Base-by-base conservation (phyloP, 2,113 vertebrate species). In the Neotragus pygmaeus region DNA sequence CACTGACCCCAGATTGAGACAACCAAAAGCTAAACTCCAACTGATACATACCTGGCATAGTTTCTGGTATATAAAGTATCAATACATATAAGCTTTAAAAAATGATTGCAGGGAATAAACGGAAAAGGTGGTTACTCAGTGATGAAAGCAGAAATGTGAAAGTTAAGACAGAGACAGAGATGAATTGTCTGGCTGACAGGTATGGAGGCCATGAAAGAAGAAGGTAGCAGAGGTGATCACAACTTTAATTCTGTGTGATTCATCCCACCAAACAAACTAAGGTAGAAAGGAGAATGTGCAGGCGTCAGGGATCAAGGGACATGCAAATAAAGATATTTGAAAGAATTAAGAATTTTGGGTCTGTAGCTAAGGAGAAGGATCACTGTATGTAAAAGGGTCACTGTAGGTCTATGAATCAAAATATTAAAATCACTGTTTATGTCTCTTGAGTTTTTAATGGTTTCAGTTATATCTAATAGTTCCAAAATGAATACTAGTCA, bases 391-490 rank as follows among this genome's bases (percentile, higher is more conserved):
- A 93, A 49, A 94, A 88, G 6, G 10, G 53, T 89, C 66, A 21
- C n/a, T 13, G 11, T 39, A 83, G 49, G 39, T 60, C 19, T 84
- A 15, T 0, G 0, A 77, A 66, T 86, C 80, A 70, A 92, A 92
- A 92, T 81, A 81, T 17, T 43, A 77, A 86, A 95, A 92, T 43
- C 36, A 39, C 6, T 85, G 14, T 89, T 92, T 77, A 75, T 36
- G 39, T 87, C 47, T 95, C 70, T 57, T 90, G 77, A 93, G 49
- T 36, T 95, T 51, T 58, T 80, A 88, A 81, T 43, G 58, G 60
- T 89, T 96, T 96, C 43, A 57, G 33, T 87, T 94, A 88, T 80
- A 81, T 49, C 66, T 81, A 94, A 78, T 7, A 94, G n/a, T 23
- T 88, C n/a, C 28, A 94, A 83, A 94, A 23, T 94, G 43, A 94